Base-by-base conservation (phyloP, 1,140 invertebrate genomes). In the Calephelis virginiensis region DNA sequence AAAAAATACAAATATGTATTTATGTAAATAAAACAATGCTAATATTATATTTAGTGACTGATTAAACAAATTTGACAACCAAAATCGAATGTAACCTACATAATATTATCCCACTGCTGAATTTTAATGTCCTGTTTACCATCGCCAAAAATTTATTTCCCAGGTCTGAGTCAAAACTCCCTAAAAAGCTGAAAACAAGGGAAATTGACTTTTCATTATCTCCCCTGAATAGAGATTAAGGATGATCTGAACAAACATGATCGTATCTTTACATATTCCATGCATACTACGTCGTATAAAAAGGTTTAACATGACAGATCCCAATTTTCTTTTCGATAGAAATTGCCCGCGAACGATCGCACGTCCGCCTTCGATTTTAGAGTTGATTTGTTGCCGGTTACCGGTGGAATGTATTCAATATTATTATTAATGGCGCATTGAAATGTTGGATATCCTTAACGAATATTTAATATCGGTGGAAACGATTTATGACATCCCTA, bases 361-460 rank as follows among this genome's bases (percentile, higher is more conserved):
- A 74, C 48, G 48, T n/a, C 14, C 48, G 48, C 48, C 48, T 50
- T 14, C 48, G 48, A 50, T 60, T 67, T 71, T 64, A 66, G 56
- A 69, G 67, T 70, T 74, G 72, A 74, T 74, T 74, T 74, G 72
- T 71, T 61, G 69, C 65, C 61, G 66, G 61, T 60, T 70, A 67
- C 50, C 49, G 49, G 49, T 53, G 67, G 67, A 74, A 66, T 69
- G 69, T 70, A 66, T 71, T 67, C 69, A 66, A 71, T 73, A 70
- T 69, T 74, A 71, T 74, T 74, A 74, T 74, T 70, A 70, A 73
- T 74, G 69, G 72, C 46, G 53, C 69, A 68, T 71, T 69, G 72
- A 68, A 71, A 66, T 64, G 68, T 64, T 68, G 63, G 43, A 69
- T 64, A 56, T 62, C 64, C 69, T 74, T 74, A 74, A 74, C 72